Base-by-base conservation (phyloP, 2,797 vertebrate species). In the Clamator glandarius region DNA sequence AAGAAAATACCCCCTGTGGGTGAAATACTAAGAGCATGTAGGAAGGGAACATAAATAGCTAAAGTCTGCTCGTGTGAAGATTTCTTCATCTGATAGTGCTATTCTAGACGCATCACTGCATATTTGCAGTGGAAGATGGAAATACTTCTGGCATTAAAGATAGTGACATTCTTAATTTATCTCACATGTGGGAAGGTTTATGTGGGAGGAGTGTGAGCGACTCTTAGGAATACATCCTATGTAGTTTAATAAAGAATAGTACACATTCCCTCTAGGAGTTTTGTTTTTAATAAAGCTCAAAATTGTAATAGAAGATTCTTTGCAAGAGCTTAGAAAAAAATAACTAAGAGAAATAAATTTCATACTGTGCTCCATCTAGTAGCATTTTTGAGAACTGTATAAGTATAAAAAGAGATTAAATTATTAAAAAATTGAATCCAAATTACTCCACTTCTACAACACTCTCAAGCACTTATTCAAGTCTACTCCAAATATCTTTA, bases 131-230 rank as follows among this genome's bases (percentile, higher is more conserved):
- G 62, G 82, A 91, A 95, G 87, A 93, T 95, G 69, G 87, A 95
- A 95, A 80, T 94, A 85, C 72, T 95, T 89, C 79, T 89, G 93
- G 66, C 96, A 93, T 95, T 90, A 95, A 93, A 92, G 86, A 91
- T 67, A 96, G 85, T 69, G 96, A 82, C 88, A 93, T 87, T 87
- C 93, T 91, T 95, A 90, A 95, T 96, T 95, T 96, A 94, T 89
- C 93, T 95, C 86, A 94, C 88, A 90, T 89, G 92, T 95, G 86
- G 90, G 94, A 94, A 96, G 92, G 89, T 95, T 67, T 1, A 0
- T 52, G 92, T 86, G 89, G 92, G 94, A 95, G 75, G 46, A 93
- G 86, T 91, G 92, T 28, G 81, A 96, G 84, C 18, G 26, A 70
- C 90, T 94, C 78, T 80, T 74, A 89, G 72, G 78, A 94, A 95